Evolutionary conservation across 35 echinoderm and acorn worm species (phyloP).

Genomic region (Heliocidaris erythrogramma): DNA sequence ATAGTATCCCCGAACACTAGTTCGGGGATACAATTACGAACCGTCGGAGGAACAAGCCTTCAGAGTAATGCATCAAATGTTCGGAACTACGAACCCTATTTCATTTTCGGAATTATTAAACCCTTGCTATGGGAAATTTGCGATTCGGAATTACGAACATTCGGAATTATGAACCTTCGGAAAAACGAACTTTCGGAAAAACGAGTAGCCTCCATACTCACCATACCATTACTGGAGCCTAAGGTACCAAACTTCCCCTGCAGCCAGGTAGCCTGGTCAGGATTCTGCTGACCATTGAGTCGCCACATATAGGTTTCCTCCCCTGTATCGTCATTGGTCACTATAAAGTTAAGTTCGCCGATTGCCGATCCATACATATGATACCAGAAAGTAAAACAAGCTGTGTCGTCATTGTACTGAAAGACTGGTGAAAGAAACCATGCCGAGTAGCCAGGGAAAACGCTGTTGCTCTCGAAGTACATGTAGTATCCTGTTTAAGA

Average conservation of each 20-base stretch:
- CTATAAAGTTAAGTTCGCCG: slow-evolving; percentile 54
- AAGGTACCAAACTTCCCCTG: neutral
- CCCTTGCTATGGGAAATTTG: too few relatives aligned
- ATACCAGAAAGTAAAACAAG: slow-evolving; percentile 85
- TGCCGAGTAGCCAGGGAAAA: neutral
- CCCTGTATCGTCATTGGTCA: neutral
- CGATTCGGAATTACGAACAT: too few relatives aligned
- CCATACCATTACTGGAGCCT: neutral
- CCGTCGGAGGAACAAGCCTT: too few relatives aligned
- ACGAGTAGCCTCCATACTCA: too few relatives aligned
- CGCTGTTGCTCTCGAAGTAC: neutral
- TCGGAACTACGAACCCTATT: too few relatives aligned
- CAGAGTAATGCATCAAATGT: too few relatives aligned
- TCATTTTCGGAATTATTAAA: too few relatives aligned
- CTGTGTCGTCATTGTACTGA: neutral
- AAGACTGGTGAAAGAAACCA: neutral
- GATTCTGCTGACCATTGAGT: slow-evolving; percentile 5
- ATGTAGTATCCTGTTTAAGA: slow-evolving; percentile 37
- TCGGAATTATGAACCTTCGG: too few relatives aligned
- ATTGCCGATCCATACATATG: slow-evolving; percentile 84
- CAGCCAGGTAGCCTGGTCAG: neutral
- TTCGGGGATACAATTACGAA: too few relatives aligned
- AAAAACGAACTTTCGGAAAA: too few relatives aligned
- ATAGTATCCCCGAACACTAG: too few relatives aligned
- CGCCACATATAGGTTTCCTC: slow-evolving; percentile 21